phyloP scores from a whole-genome alignment of 2,113 vertebrate genomes.

The Fulica atra region DNA sequence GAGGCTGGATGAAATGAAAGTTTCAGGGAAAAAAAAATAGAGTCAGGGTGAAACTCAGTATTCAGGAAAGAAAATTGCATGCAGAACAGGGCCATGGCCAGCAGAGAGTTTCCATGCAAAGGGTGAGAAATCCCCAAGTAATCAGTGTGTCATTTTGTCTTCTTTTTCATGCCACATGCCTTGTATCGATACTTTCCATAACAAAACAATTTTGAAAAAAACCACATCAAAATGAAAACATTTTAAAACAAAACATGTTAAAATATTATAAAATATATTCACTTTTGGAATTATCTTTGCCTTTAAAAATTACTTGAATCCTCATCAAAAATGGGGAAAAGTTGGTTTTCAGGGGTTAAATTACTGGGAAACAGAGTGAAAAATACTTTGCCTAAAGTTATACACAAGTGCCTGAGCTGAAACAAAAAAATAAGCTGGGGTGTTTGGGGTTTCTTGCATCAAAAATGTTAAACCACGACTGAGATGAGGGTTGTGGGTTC shows the following conservation, averaged over 20 bases:
- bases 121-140: neutral
- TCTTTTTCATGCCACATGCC: neutral
- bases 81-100: neutral
- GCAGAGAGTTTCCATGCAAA: neutral
- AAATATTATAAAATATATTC: neutral
- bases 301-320: neutral
- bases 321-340: neutral
- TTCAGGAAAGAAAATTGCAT: neutral
- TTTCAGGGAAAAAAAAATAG: neutral
- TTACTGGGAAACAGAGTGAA: neutral
- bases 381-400: neutral
- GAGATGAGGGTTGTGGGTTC: neutral
- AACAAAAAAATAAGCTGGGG: neutral
- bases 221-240: neutral
- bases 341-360: neutral
- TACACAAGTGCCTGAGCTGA: neutral
- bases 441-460: neutral
- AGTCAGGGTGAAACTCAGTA: neutral
- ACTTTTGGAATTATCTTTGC: neutral
- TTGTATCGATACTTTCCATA: neutral
- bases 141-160: neutral
- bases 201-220: accelerated
- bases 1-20: neutral
- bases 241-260: neutral
- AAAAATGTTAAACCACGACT: neutral